Evolutionary conservation across 1,140 invertebrate genomes (phyloP).

Genomic region (Epicauta chinensis): DNA sequence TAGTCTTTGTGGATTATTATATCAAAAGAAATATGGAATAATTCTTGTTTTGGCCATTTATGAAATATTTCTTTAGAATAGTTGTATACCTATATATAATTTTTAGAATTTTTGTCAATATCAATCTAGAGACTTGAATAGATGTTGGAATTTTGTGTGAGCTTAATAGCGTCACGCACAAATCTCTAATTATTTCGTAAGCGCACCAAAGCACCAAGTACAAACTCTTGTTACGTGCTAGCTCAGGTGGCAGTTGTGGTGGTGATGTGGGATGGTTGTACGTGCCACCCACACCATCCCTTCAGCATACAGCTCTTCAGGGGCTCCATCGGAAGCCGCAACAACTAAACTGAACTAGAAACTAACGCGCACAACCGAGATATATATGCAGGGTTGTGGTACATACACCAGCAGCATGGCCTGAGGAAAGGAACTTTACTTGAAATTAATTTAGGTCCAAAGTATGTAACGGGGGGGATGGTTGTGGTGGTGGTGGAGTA

Average conservation of each 20-base stretch:
- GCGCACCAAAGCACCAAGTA: not conserved
- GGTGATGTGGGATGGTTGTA: too few relatives aligned
- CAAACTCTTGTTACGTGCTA: slow-evolving; percentile 1
- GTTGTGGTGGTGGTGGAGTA: slow-evolving; percentile 4
- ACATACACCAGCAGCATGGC: slow-evolving; percentile 14
- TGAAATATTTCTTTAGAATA: too few relatives aligned
- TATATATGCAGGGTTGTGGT: slow-evolving; percentile 17
- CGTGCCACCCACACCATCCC: too few relatives aligned
- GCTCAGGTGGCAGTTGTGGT: not conserved
- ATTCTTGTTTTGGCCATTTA: too few relatives aligned
- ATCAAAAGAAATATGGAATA: too few relatives aligned
- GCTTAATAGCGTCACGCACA: slow-evolving; percentile 6
- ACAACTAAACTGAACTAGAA: slow-evolving; percentile 25
- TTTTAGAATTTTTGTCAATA: too few relatives aligned
- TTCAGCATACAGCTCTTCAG: too few relatives aligned
- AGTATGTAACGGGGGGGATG: slow-evolving; percentile 1
- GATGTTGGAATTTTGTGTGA: too few relatives aligned
- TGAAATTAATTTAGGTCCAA: slow-evolving; percentile 40
- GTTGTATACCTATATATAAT: too few relatives aligned
- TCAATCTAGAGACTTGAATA: too few relatives aligned
- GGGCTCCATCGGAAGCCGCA: slow-evolving; percentile 11
- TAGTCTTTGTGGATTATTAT: too few relatives aligned
- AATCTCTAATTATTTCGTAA: slow-evolving; percentile 10
- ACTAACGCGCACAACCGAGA: slow-evolving; percentile 7
- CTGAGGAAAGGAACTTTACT: slow-evolving; percentile 33